Evolutionary conservation across 2,888 invertebrate species (phyloP), one percentile per base, ranked within the genome.

Genomic region (Mythimna impura): DNA sequence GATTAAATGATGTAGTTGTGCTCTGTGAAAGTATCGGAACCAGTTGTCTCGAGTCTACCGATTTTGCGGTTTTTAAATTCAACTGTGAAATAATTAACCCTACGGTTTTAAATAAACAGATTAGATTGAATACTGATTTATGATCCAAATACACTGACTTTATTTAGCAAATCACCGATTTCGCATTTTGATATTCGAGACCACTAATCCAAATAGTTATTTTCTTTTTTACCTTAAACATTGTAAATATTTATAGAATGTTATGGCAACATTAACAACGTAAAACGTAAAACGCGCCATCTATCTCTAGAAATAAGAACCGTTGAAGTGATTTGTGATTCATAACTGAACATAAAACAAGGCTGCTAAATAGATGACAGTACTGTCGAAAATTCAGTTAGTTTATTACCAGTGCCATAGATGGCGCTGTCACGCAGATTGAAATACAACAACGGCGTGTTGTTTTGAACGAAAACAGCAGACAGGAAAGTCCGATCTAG

Each of bases 221-320:
- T 12, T 57, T 70, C 7, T 1, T 4, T 47, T 52, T 66, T 34
- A 61, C 76, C 7, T 0, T 3, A 54, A 61, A 47, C 6, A 40
- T 2, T 61, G 70, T 43, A 71, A 47, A 65, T 22, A 12, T 54
- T 20, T 58, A 9, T 34, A 0, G 0, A 9, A n/a, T 12, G 1
- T 1, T n/a, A 52, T 82, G 69, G 87, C 81, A 87, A 81, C 85
- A 82, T 66, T 66, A 1, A 0, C 0, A 12, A 0, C 2, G 14
- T 7, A 2, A 61, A 64, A 6, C 12, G 12, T 12, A n/a, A 40
- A 43, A 2, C 34, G 54, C 57, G 85, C 58, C 87, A 85, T 77
- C 87, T 87, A 72, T 66, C 54, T 8, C 9, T 6, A 12, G 1
- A 2, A 10, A 36, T 34, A 4, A 8, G 0, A 73, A 81, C 64